phyloP scores from a whole-genome alignment of 64 coral and sea anemone genomes.

The Montipora cactus region DNA sequence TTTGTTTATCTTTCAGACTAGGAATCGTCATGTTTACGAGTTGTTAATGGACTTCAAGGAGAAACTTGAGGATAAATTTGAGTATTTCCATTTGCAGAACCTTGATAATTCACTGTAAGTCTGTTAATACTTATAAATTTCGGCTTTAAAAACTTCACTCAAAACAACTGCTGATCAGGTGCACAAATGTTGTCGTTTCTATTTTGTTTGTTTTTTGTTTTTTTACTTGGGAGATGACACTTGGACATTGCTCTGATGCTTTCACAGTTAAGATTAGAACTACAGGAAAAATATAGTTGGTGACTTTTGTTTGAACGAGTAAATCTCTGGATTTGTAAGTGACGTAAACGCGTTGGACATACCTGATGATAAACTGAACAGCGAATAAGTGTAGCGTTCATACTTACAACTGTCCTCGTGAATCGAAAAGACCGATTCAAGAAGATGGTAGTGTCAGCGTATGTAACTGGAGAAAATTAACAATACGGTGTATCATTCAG shows the following conservation, averaged over 20 bases:
- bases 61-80: conserved; percentile 71
- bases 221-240: too few species aligned
- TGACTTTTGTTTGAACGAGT: background rate
- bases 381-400: too few species aligned
- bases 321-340: too few species aligned
- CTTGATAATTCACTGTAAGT: conserved; percentile 31
- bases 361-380: too few species aligned
- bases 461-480: too few species aligned
- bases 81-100: conserved; percentile 3
- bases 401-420: too few species aligned
- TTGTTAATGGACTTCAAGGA: conserved; percentile 71
- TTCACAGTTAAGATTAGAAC: too few species aligned
- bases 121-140: background rate
- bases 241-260: too few species aligned
- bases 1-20: conserved; percentile 40
- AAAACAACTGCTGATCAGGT: background rate
- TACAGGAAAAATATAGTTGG: background rate
- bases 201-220: background rate
- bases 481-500: too few species aligned
- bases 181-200: background rate
- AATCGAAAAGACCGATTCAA: too few species aligned
- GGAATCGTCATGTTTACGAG: conserved; percentile 68
- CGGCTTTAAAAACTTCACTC: background rate
- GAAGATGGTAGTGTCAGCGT: too few species aligned
- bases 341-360: too few species aligned